These are phyloP conservation scores for Marisa cornuarietis DNA, from an alignment of 1,140 invertebrate species.

Conservation along the genomic window DNA sequence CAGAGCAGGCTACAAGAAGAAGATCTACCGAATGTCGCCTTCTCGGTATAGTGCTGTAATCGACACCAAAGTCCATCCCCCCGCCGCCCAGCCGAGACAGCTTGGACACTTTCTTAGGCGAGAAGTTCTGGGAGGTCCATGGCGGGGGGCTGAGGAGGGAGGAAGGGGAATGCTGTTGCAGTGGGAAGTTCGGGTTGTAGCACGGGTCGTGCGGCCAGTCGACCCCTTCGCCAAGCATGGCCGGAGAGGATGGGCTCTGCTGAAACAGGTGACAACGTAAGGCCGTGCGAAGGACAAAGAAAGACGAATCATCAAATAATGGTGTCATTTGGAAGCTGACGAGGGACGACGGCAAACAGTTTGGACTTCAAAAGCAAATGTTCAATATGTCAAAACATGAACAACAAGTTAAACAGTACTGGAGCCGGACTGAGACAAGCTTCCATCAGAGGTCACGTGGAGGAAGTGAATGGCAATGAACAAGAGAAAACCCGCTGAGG, in stretches of 20 bases:
- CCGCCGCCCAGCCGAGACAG: constrained; percentile 34
- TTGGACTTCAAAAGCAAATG: too few species aligned
- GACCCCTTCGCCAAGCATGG: constrained; percentile 7
- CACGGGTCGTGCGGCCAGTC: constrained; percentile 7
- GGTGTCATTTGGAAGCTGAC: too few species aligned
- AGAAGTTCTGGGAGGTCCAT: constrained; percentile 25
- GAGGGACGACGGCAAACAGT: too few species aligned
- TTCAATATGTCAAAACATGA: too few species aligned
- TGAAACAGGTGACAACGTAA: constrained; percentile 14
- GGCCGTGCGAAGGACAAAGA: too few species aligned
- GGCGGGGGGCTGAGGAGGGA: constrained; percentile 18
- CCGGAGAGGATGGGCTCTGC: constrained; percentile 17
- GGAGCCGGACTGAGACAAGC: too few species aligned
- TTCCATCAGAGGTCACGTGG: too few species aligned
- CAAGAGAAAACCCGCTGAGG: too few species aligned
- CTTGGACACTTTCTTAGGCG: constrained; percentile 31
- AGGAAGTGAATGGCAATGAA: too few species aligned
- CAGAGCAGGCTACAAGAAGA: background rate
- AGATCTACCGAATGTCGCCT: constrained; percentile 28
- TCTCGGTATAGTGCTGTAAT: constrained; percentile 14
- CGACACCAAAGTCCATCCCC: constrained; percentile 21
- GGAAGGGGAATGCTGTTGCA: constrained; percentile 10
- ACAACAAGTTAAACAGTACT: too few species aligned
- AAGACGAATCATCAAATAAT: background rate
- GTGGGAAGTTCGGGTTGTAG: constrained; percentile 8